Base-by-base conservation (phyloP, 2,113 vertebrate genomes). In the Corythoichthys haematopterus region DNA sequence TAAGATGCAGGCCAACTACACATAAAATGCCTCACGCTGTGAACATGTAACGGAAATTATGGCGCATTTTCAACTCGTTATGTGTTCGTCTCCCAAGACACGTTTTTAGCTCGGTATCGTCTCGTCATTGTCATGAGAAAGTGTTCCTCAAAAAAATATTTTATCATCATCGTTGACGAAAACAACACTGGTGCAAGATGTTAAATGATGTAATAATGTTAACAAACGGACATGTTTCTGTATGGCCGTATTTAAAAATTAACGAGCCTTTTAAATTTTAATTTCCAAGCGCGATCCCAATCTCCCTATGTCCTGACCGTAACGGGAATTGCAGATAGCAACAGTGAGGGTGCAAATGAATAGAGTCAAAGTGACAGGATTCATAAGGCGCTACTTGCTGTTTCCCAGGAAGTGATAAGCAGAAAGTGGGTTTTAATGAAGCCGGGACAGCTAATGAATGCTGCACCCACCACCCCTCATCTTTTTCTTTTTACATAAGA, bases 181-280 rank as follows among this genome's bases (percentile, higher is more conserved):
- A 28, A 28, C 20, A 28, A 28, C 20, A 28, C 20, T 28, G 20
- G 20, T 28, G 20, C 20, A 28, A 28, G 1, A 28, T 28, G 20
- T 28, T 62, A 76, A 84, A 69, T 48, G 74, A 73, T 68, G 75
- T 66, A 79, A 80, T 48, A 53, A 9, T 83, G 80, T 84, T 83
- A 81, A 82, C 78, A 77, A 73, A 78, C 74, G 60, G 65, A 70
- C 53, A 64, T 80, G 84, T 45, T 61, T 38, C 71, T 75, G 80
- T 9, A 65, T 66, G 81, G 28, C 12, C 15, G 51, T 65, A 80
- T 84, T 87, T 83, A 79, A 81, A 77, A 86, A 83, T 87, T 75
- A 87, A 88, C 78, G 86, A 86, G 82, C 66, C 81, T 77, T 86
- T 74, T 78, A 85, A 81, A 81, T 87, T 87, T 81, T 28, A 28